Evolutionary conservation across 2,113 vertebrate species (phyloP).

Genomic region (Peromyscus polionotus): DNA sequence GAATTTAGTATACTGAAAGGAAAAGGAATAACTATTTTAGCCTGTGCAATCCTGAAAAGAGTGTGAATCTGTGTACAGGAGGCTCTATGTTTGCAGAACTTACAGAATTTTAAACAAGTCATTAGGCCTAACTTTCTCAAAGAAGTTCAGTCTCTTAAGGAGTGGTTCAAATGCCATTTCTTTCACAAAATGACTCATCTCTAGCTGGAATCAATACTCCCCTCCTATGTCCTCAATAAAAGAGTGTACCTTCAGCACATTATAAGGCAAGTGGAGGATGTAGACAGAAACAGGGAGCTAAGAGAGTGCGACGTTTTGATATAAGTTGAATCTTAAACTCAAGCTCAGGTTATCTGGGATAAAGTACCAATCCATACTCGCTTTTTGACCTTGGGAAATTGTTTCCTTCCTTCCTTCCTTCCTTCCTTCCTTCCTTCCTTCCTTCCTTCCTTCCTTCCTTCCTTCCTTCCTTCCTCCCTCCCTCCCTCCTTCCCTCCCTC

Average conservation of each 20-base stretch:
- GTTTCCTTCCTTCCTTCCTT: too few species aligned
- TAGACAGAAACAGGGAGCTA: neutral
- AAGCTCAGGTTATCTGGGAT: neutral
- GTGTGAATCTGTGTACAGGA: neutral
- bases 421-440: too few species aligned
- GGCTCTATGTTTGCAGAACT: slow-evolving; percentile 54
- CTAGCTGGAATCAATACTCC: slow-evolving; percentile 41
- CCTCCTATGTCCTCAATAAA: neutral
- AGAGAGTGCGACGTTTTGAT: neutral
- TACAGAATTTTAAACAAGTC: slow-evolving; percentile 56
- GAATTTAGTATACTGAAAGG: neutral
- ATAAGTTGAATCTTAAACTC: neutral
- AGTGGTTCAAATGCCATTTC: slow-evolving; percentile 59
- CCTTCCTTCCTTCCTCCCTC: too few species aligned
- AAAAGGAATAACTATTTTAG: neutral
- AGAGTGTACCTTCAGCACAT: neutral
- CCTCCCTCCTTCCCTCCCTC: too few species aligned
- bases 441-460: too few species aligned
- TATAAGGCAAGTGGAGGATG: fast-evolving
- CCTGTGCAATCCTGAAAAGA: neutral
- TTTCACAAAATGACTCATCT: slow-evolving; percentile 25
- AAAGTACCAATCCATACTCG: neutral
- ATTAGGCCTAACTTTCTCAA: neutral
- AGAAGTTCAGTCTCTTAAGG: slow-evolving; percentile 46
- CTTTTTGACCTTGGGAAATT: neutral